phyloP scores from a whole-genome alignment of 2,888 invertebrate genomes.

The Amblyjoppa proteus region DNA sequence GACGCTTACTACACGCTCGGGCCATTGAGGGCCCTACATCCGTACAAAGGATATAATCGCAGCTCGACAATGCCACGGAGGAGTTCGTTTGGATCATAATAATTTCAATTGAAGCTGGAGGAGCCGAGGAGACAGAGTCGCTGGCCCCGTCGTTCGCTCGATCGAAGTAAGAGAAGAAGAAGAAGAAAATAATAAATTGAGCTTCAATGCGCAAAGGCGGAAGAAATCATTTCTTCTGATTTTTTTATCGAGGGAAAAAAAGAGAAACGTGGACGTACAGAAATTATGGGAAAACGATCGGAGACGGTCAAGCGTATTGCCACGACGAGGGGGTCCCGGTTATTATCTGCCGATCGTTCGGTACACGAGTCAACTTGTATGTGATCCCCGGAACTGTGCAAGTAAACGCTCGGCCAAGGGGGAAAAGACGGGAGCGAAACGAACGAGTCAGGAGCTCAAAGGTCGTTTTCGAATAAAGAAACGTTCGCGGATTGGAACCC shows the following conservation, averaged over 20 bases:
- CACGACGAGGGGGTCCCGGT: conserved; percentile 37
- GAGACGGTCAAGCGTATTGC: conserved; percentile 51
- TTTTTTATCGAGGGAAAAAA: conserved; percentile 11
- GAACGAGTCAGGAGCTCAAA: conserved; percentile 77
- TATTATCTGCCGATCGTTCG: conserved; percentile 55
- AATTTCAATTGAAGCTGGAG: conserved; percentile 83
- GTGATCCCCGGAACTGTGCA: conserved; percentile 53
- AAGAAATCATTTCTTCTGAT: conserved; percentile 19
- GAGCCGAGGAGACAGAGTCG: conserved; percentile 57
- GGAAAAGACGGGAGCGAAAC: conserved; percentile 42
- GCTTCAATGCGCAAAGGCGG: conserved; percentile 18
- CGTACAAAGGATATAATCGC: conserved; percentile 85
- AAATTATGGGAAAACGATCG: conserved; percentile 55
- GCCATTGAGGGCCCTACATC: conserved; percentile 82
- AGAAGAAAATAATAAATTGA: conserved; percentile 8
- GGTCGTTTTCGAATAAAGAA: conserved; percentile 75
- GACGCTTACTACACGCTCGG: conserved; percentile 76
- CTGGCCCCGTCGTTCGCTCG: neutral
- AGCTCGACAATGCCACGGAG: conserved; percentile 84
- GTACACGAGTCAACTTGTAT: conserved; percentile 50
- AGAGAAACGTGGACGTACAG: conserved; percentile 24
- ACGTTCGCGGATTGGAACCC: conserved; percentile 72
- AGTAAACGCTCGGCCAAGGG: conserved; percentile 64
- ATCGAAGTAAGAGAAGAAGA: neutral
- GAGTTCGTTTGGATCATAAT: conserved; percentile 85